Conservation (phyloP, 2,113 vertebrate species). For the Varanus salvator region DNA sequence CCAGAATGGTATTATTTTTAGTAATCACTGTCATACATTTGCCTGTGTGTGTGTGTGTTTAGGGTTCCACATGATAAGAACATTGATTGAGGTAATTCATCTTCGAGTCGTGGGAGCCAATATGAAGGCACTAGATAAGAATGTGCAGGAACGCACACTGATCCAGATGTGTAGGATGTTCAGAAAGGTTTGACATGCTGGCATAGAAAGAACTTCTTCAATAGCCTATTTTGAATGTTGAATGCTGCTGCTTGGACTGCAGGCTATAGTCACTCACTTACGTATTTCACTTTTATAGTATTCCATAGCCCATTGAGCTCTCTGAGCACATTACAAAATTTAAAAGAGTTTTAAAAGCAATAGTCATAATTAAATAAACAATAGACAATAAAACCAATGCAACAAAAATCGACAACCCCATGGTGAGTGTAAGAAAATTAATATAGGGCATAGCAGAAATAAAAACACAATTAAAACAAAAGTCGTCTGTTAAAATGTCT, state of each 20-base stretch:
- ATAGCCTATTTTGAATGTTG: background rate
- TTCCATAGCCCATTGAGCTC: too few relatives aligned
- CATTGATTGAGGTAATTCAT: slow-evolving; percentile 32
- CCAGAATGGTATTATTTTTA: slow-evolving; percentile 20
- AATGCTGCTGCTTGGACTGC: background rate
- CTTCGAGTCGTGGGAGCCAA: slow-evolving; percentile 27
- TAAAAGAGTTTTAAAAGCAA: too few relatives aligned
- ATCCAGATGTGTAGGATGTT: slow-evolving; percentile 15
- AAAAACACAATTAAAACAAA: too few relatives aligned
- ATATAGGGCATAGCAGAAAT: too few relatives aligned
- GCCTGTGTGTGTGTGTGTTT: background rate
- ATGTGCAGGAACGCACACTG: background rate
- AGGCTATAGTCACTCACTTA: background rate
- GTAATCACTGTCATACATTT: slow-evolving; percentile 13
- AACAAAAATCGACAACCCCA: too few relatives aligned
- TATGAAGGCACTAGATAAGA: slow-evolving; percentile 42
- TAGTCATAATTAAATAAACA: too few relatives aligned
- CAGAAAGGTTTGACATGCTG: slow-evolving; percentile 30
- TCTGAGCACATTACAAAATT: too few relatives aligned
- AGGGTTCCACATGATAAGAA: slow-evolving; percentile 19
- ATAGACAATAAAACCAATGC: too few relatives aligned
- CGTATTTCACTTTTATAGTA: too few relatives aligned
- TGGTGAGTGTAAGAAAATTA: too few relatives aligned
- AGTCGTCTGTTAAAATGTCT: too few relatives aligned
- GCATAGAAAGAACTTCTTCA: slow-evolving; percentile 14